Percentiles rank a stretch among this genome's conserved stretches.
phyloP scores from a whole-genome alignment of 2,888 invertebrate genomes.

The Drosophila affinis region DNA sequence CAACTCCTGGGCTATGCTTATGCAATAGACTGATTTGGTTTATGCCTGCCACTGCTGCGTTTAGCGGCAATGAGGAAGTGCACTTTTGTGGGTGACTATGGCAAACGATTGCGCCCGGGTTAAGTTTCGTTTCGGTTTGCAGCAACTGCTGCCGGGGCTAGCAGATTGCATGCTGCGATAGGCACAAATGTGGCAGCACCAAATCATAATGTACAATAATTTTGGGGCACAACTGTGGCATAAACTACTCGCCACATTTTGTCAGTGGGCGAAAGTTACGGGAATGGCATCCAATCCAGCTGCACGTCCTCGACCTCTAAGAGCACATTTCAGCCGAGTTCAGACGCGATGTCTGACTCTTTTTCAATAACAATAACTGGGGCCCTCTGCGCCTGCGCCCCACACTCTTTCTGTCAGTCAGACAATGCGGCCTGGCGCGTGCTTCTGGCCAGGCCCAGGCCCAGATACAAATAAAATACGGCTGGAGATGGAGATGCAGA shows the following conservation, averaged over 20 bases:
- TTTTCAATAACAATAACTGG: constrained; percentile 62
- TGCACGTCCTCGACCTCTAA: constrained; percentile 66
- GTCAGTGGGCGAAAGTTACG: constrained; percentile 16
- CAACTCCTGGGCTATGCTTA: constrained; percentile 60
- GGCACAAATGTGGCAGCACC: constrained; percentile 15
- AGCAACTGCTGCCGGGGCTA: constrained; percentile 9
- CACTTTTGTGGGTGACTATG: constrained; percentile 70
- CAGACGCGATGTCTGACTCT: constrained; percentile 24
- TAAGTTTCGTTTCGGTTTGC: constrained; percentile 29
- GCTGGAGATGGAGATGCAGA: constrained; percentile 41
- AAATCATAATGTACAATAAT: constrained; percentile 24
- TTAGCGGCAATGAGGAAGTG: constrained; percentile 67
- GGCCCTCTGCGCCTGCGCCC: constrained; percentile 43
- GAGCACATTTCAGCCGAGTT: constrained; percentile 30
- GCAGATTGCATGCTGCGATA: constrained; percentile 28
- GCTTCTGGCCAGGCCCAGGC: constrained; percentile 54
- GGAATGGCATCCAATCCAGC: constrained; percentile 5
- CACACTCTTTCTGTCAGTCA: constrained; percentile 41
- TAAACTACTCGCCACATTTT: background rate
- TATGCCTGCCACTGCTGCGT: constrained; percentile 33
- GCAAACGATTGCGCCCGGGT: constrained; percentile 55
- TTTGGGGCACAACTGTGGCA: constrained; percentile 15
- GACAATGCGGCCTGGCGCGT: constrained; percentile 64
- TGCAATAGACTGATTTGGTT: constrained; percentile 56
- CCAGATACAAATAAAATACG: constrained; percentile 15